Conservation (phyloP, 2,888 invertebrate species). For the Chesias legatella region DNA sequence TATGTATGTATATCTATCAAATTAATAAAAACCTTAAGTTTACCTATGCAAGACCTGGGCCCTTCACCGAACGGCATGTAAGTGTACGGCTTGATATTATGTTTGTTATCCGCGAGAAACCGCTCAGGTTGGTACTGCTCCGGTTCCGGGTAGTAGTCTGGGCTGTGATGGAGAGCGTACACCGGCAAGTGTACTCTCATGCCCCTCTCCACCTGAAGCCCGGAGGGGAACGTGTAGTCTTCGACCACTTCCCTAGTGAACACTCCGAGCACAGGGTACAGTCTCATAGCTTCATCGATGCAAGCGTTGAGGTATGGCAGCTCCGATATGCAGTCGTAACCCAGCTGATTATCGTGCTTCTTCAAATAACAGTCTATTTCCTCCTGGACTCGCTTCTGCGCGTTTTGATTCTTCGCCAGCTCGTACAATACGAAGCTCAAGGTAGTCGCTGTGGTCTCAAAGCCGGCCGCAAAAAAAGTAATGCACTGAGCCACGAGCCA, state of each 20-base stretch:
- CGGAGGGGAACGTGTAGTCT: conserved; percentile 50
- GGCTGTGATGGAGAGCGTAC: conserved; percentile 48
- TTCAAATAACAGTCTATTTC: conserved; percentile 46
- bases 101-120: conserved; percentile 45
- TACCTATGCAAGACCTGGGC: conserved; percentile 60
- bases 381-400: conserved; percentile 34
- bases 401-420: conserved; percentile 43
- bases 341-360: conserved; percentile 35
- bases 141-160: conserved; percentile 54
- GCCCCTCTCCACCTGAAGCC: conserved; percentile 47
- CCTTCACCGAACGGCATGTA: conserved; percentile 66
- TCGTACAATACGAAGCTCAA: conserved; percentile 43
- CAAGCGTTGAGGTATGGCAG: conserved; percentile 47
- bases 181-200: conserved; percentile 56
- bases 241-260: conserved; percentile 52
- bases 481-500: conserved; percentile 76
- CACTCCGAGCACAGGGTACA: conserved; percentile 52
- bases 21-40: conserved; percentile 2
- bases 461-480: conserved; percentile 64
- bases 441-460: conserved; percentile 50
- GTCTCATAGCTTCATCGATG: conserved; percentile 46
- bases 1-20: no score
- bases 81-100: conserved; percentile 47
- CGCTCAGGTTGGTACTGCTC: conserved; percentile 52
- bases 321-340: conserved; percentile 43